Evolutionary conservation across 2,113 vertebrate genomes (phyloP).

Genomic region (Xiphorhynchus elegans): DNA sequence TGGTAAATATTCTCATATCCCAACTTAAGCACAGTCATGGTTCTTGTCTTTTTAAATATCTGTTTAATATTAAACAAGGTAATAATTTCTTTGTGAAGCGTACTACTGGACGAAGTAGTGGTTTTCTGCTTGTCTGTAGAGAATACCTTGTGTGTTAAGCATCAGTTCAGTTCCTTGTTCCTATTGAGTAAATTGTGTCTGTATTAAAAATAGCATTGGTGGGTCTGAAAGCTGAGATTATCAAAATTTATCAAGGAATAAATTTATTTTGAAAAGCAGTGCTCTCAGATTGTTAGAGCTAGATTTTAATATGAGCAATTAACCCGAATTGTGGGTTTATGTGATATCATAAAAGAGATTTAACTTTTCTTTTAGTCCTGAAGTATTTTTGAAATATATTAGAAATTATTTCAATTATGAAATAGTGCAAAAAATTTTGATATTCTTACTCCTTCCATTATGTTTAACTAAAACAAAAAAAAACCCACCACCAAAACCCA

Average conservation of each 20-base stretch:
- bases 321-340: background rate
- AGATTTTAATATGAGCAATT: background rate
- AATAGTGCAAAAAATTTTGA: background rate
- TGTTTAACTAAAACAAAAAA: background rate
- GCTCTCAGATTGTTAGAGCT: background rate
- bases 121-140: background rate
- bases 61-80: background rate
- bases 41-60: background rate
- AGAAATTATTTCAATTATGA: background rate
- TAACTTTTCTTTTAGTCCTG: background rate
- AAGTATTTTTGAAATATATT: background rate
- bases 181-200: background rate
- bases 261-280: background rate
- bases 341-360: background rate
- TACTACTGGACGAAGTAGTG: background rate
- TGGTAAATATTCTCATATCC: background rate
- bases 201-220: background rate
- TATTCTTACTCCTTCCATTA: background rate
- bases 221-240: background rate
- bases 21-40: background rate
- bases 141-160: background rate
- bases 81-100: background rate
- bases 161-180: conserved; percentile 37
- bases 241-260: background rate
- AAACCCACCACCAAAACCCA: background rate